Percentiles rank a stretch among this genome's conserved stretches.
These are phyloP conservation scores for Neosilurus mollespiculum DNA, from an alignment of 2,797 vertebrate genomes.

Conservation along the genomic window DNA sequence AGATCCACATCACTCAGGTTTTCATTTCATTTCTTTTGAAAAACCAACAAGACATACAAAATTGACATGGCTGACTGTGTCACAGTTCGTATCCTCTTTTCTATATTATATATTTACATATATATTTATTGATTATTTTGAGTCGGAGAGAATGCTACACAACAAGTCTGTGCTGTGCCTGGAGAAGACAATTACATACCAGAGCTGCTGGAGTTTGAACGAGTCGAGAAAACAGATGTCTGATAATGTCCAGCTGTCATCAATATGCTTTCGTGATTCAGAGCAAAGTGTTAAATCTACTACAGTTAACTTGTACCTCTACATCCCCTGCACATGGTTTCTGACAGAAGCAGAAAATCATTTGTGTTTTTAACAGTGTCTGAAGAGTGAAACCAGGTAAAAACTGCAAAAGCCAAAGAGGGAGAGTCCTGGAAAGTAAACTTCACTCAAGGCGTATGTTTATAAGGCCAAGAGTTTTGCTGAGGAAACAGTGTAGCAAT, in stretches of 20 bases:
- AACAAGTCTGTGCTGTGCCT: constrained; percentile 15
- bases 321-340: not conserved
- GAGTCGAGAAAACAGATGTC: not conserved
- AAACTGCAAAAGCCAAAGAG: too few relatives aligned
- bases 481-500: constrained; percentile 42
- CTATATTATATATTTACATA: not conserved
- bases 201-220: constrained; percentile 3
- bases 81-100: not conserved
- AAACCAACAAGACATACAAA: not conserved
- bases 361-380: not conserved
- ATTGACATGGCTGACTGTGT: not conserved
- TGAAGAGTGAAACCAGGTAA: not conserved
- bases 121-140: not conserved
- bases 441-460: constrained; percentile 16
- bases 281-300: not conserved
- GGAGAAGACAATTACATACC: not conserved
- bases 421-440: constrained; percentile 31
- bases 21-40: too few relatives aligned
- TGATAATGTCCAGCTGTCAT: not conserved
- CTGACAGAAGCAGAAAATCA: not conserved
- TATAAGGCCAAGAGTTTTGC: constrained; percentile 42
- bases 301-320: not conserved
- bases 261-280: not conserved
- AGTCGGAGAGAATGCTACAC: constrained; percentile 2
- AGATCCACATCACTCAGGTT: not conserved